These are phyloP conservation scores for Hypanus sabinus DNA, from an alignment of 2,113 vertebrate genomes.

Conservation along the genomic window DNA sequence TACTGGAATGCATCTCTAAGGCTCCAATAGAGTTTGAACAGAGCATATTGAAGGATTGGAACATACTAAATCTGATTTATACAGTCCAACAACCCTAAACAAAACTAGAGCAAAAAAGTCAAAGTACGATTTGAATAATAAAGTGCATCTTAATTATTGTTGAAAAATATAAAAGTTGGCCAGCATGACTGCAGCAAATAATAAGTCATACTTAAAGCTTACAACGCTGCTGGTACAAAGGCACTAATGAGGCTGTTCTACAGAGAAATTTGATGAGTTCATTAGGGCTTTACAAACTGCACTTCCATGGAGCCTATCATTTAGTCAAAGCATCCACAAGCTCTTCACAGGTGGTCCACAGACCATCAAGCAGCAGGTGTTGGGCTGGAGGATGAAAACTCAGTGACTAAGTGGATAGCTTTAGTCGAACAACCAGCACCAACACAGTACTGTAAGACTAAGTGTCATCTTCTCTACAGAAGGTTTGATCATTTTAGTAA, in stretches of 20 bases:
- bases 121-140: neutral
- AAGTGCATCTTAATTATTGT: neutral
- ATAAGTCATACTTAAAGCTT: neutral
- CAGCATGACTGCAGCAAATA: neutral
- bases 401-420: neutral
- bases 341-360: neutral
- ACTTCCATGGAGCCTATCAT: neutral
- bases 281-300: neutral
- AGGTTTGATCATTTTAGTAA: neutral
- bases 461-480: neutral
- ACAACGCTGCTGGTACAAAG: neutral
- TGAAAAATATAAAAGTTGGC: neutral
- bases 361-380: neutral
- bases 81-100: neutral
- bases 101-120: slow-evolving; percentile 19
- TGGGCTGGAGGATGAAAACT: neutral
- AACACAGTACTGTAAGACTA: neutral
- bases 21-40: neutral
- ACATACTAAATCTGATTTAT: neutral
- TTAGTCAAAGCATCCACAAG: neutral
- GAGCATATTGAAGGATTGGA: neutral
- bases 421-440: neutral
- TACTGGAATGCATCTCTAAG: slow-evolving; percentile 20
- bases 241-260: neutral
- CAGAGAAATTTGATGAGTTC: neutral